These are phyloP conservation scores for Apolygus lucorum DNA, from an alignment of 1,140 invertebrate genomes.

Conservation along the genomic window DNA sequence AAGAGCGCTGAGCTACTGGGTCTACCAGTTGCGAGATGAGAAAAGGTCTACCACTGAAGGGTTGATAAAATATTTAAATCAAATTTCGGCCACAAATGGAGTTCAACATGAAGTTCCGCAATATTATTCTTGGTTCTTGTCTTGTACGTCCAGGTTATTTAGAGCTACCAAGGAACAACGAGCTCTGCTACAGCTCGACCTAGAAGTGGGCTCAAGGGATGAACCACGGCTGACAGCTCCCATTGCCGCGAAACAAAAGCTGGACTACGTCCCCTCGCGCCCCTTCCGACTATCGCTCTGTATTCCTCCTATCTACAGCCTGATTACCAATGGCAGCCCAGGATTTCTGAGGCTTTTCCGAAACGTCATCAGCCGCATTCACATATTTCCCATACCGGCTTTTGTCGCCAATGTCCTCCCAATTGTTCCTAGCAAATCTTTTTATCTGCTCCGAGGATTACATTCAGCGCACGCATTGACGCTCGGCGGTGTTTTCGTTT, in stretches of 20 bases:
- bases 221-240: neutral
- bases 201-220: neutral
- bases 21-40: too few species aligned
- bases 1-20: too few species aligned
- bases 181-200: too few species aligned
- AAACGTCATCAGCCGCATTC: too few species aligned
- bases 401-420: neutral
- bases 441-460: neutral
- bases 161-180: too few species aligned
- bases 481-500: neutral
- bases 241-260: neutral
- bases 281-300: neutral
- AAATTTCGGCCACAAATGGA: too few species aligned
- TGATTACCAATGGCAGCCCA: neutral
- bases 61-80: too few species aligned
- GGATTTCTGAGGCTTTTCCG: neutral
- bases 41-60: too few species aligned
- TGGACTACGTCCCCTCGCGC: neutral
- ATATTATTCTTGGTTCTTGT: too few species aligned
- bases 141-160: too few species aligned
- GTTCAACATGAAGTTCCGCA: too few species aligned
- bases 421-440: neutral
- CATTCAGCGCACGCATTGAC: neutral
- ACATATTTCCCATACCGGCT: neutral
- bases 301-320: neutral